Evolutionary conservation across 2,888 invertebrate genomes (phyloP).

Genomic region (Zaprionus obscuricornis): DNA sequence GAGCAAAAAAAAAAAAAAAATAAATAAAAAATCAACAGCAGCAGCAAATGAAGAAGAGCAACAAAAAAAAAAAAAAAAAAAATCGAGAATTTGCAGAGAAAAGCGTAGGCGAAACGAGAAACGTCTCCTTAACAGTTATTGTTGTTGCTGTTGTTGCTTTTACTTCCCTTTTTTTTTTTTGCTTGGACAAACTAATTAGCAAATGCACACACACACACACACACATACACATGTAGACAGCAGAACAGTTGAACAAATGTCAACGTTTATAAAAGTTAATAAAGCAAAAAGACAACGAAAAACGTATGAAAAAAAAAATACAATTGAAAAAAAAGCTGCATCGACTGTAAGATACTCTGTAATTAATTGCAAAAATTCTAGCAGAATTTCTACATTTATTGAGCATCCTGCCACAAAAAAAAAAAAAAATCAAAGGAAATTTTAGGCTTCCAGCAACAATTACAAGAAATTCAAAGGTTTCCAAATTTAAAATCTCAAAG

Average conservation of each 20-base stretch:
- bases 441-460: no score
- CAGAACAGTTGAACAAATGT: slow-evolving; percentile 24
- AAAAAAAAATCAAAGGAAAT: no score
- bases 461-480: no score
- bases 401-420: no score
- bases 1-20: neutral
- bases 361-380: no score
- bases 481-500: no score
- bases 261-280: slow-evolving; percentile 63
- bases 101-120: slow-evolving; percentile 14
- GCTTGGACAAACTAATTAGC: slow-evolving; percentile 73
- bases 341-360: no score
- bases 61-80: slow-evolving; percentile 5
- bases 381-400: no score
- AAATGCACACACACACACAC: slow-evolving; percentile 58
- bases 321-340: slow-evolving; percentile 13
- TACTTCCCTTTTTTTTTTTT: no score
- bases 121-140: slow-evolving; percentile 18
- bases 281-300: slow-evolving; percentile 53
- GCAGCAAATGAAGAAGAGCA: neutral
- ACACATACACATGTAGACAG: neutral
- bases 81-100: slow-evolving; percentile 10
- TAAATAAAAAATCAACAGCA: neutral
- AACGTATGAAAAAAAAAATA: slow-evolving; percentile 28
- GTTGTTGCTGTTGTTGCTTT: slow-evolving; percentile 16